Evolutionary conservation across 1,140 invertebrate genomes (phyloP), one percentile per base, ranked within the genome.

Genomic region (Contarinia nasturtii): DNA sequence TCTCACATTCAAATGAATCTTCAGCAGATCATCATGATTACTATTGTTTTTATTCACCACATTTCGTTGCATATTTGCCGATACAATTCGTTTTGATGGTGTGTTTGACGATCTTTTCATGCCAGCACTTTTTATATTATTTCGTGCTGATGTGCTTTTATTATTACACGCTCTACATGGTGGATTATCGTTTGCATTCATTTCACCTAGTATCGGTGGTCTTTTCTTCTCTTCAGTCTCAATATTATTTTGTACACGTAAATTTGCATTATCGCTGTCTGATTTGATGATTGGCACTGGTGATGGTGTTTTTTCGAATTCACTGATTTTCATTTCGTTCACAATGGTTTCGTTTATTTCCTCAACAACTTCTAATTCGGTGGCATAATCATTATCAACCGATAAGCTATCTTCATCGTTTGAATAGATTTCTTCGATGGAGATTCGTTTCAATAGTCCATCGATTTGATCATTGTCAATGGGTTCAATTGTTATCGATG

Each of bases 1-100:
- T 27, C 62, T 62, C 20, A 61, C 61, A 42, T 57, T 59, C 43
- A 61, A 50, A 18, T 43, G 33, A 12, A 15, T 43, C 43, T 43
- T 47, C 18, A 47, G 36, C 5, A 38, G 36, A 38, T 38, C 36
- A 14, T 38, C 36, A 5, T 38, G 12, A 38, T n/a, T 38, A 3
- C 3, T 40, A 12, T 4, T 40, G 37, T 40, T 4, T n/a, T 15
- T 40, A 18, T 40, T 40, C 4, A 14, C 14, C 37, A 7, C 3
- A 40, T 14, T 7, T 18, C 17, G 37, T 7, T 12, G 37, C 17
- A 15, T 14, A 15, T 18, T 15, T 18, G 14, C 17, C 12, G 37
- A 18, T 18, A 7, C 14, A 14, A 40, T 18, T 40, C 17, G 37
- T 15, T 40, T 40, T 4, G 14, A 4, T 40, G 3, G 14, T 18